Percentiles rank a stretch among this genome's conserved stretches.
These are phyloP conservation scores for Chaunax sp. DNA, from an alignment of 2,797 vertebrate genomes.

Conservation along the genomic window DNA sequence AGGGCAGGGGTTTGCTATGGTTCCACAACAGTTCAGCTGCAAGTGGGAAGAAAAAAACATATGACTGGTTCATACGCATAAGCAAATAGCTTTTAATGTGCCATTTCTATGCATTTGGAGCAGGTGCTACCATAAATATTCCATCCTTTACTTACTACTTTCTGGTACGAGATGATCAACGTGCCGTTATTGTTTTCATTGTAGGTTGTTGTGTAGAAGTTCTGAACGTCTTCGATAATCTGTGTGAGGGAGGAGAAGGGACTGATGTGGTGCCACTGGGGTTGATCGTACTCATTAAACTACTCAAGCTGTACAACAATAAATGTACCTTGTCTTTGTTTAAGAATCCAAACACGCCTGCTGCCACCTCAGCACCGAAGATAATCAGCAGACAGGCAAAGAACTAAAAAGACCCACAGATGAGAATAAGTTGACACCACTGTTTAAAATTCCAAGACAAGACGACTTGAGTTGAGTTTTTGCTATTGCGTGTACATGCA, in stretches of 20 bases:
- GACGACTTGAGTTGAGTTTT: too few relatives aligned
- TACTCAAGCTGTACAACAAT: not conserved
- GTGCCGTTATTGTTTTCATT: conserved; percentile 74
- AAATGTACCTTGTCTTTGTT: conserved; percentile 90
- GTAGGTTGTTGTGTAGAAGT: conserved; percentile 86
- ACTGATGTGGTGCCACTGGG: not conserved
- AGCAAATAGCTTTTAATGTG: not conserved
- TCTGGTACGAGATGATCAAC: conserved; percentile 82
- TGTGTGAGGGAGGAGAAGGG: conserved; percentile 56
- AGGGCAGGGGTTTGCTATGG: conserved; percentile 43
- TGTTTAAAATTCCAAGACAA: too few relatives aligned
- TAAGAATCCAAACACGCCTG: conserved; percentile 95
- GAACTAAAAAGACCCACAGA: conserved; percentile 82
- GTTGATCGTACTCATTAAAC: not conserved
- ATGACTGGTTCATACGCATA: not conserved
- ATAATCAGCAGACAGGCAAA: conserved; percentile 96
- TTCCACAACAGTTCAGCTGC: conserved; percentile 83
- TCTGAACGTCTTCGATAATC: conserved; percentile 91
- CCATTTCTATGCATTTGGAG: not conserved
- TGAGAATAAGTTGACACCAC: not conserved
- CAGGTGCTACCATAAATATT: not conserved
- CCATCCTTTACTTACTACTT: conserved; percentile 82
- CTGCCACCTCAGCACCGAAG: conserved; percentile 95
- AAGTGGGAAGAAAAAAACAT: conserved; percentile 13
- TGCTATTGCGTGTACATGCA: not conserved